Evolutionary conservation across 1,140 invertebrate species (phyloP).

Genomic region (Philopotamus ludificatus): DNA sequence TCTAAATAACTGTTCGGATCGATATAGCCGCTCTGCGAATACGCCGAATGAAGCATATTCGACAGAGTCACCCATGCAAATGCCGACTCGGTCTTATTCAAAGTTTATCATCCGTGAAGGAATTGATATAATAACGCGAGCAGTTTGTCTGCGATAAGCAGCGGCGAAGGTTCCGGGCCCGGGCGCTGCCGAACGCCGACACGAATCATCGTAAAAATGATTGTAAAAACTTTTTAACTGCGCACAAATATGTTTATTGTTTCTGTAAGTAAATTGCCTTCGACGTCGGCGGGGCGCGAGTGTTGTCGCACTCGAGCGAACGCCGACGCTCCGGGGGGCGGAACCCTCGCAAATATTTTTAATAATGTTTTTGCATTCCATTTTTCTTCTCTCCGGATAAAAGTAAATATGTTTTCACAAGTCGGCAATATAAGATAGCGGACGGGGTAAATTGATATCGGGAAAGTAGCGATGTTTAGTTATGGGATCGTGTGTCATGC

Average conservation of each 20-base stretch:
- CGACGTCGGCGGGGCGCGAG: too few species aligned
- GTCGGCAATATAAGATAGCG: neutral
- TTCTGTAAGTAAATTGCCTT: neutral
- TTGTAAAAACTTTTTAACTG: constrained; percentile 40
- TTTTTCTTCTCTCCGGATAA: too few species aligned
- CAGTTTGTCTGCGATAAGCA: constrained; percentile 26
- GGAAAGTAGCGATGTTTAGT: too few species aligned
- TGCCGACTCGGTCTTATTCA: constrained; percentile 31
- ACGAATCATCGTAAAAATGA: constrained; percentile 33
- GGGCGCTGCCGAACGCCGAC: constrained; percentile 11
- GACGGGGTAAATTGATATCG: neutral
- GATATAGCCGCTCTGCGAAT: constrained; percentile 55
- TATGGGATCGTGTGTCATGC: neutral
- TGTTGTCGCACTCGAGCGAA: too few species aligned
- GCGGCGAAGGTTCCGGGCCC: neutral
- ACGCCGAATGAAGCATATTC: constrained; percentile 50
- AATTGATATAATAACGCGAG: constrained; percentile 35
- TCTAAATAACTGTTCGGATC: too few species aligned
- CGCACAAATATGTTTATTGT: neutral
- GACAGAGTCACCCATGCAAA: constrained; percentile 30
- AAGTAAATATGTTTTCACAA: too few species aligned
- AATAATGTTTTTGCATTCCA: too few species aligned
- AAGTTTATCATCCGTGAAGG: constrained; percentile 37
- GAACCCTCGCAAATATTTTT: too few species aligned
- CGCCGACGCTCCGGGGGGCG: neutral